Base-by-base conservation (phyloP, 2,797 vertebrate genomes). In the Lemur catta region DNA sequence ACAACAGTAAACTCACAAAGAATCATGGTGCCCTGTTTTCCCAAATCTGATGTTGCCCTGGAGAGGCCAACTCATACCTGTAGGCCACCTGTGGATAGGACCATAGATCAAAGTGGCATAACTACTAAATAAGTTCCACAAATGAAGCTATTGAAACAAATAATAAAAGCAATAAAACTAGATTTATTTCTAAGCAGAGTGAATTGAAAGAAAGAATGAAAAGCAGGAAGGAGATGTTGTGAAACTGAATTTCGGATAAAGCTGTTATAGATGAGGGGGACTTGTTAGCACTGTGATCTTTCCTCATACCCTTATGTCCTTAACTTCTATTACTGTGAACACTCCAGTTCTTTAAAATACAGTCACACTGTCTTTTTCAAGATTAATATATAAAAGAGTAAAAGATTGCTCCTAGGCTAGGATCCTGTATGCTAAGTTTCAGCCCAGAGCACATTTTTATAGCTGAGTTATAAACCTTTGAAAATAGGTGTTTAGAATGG, bases 71-170 rank as follows among this genome's bases (percentile, higher is more conserved):
- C 15, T 74, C 48, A 38, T 74, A 93, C 71, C 93, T 84, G 67
- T 28, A 92, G 38, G 72, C 85, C 93, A 96, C 91, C 93, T 97
- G 81, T 74, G 93, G 90, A 48, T 91, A 97, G 96, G 93, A 97
- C 74, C 69, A 89, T 78, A 98, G 93, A 84, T 97, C 94, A 97
- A 87, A 57, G 78, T 96, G 89, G 95, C 81, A 92, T 59, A 71
- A 97, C 95, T 92, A 87, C 92, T 97, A 97, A 98, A 97, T 95
- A 79, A 92, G 92, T 97, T 97, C 76, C 93, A 94, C 57, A 97
- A 87, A 75, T 96, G 96, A 98, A 91, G 52, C 95, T 98, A 97
- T 82, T 96, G 95, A 96, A 98, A 96, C 80, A 97, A 97, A 96
- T 93, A 97, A 95, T 96, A 98, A 97, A 69, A 96, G 84, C 91